Conservation (phyloP, 2,797 vertebrate species). For the Pseudotriccus pelzelni region DNA sequence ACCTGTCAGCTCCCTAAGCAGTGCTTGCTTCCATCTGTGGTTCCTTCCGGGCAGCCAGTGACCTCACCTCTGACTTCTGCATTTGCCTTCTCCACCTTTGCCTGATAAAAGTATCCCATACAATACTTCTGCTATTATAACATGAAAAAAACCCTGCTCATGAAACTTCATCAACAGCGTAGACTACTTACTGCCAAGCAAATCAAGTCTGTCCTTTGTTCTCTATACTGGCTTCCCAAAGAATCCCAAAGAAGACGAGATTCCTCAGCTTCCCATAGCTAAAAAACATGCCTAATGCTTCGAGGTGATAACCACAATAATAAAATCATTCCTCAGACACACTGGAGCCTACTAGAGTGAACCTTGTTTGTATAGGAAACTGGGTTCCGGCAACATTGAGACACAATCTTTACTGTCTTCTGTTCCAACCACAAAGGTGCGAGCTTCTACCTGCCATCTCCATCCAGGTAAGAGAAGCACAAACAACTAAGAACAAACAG, state of each 20-base stretch:
- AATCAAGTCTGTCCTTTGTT: background rate
- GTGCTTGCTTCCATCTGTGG: background rate
- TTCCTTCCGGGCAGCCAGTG: conserved; percentile 11
- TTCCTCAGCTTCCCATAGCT: background rate
- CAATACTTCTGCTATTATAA: background rate
- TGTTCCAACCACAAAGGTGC: conserved; percentile 4
- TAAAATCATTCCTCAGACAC: conserved; percentile 47
- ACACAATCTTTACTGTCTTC: background rate
- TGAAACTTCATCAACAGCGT: background rate
- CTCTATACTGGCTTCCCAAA: background rate
- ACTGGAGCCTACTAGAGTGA: conserved; percentile 34
- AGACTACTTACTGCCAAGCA: background rate
- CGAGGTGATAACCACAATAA: conserved; percentile 26
- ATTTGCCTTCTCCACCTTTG: background rate
- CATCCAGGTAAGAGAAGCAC: background rate
- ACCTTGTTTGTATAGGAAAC: conserved; percentile 49
- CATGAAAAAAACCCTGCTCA: background rate
- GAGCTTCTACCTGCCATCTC: conserved; percentile 47
- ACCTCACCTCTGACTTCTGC: background rate
- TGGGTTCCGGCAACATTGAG: background rate
- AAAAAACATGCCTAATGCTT: conserved; percentile 13
- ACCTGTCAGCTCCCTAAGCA: background rate
- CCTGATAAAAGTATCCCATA: background rate
- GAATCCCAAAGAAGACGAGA: background rate
- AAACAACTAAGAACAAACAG: background rate